Percentiles rank a stretch among this genome's conserved stretches.
phyloP scores from a whole-genome alignment of 2,888 invertebrate species.

The Lathronympha strigana region DNA sequence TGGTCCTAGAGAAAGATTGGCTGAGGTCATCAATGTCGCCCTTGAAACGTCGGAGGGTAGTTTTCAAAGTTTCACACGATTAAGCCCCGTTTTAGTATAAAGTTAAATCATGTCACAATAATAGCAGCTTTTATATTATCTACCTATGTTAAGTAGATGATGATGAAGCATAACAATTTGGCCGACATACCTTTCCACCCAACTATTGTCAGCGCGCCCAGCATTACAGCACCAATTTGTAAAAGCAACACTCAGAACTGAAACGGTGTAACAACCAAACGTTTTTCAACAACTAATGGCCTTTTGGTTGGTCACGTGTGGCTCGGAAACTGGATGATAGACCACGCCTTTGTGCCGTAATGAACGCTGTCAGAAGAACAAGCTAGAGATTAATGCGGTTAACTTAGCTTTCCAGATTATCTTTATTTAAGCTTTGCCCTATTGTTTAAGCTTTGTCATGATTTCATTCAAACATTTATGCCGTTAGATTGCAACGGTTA shows the following conservation, averaged over 20 bases:
- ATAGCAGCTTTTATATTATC: too few relatives aligned
- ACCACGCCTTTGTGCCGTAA: constrained; percentile 75
- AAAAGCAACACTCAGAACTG: constrained; percentile 53
- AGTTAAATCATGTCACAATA: too few relatives aligned
- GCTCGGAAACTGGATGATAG: constrained; percentile 74
- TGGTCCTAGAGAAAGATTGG: too few relatives aligned
- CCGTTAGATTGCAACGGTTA: too few relatives aligned
- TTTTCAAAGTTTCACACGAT: too few relatives aligned
- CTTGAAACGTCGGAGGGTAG: too few relatives aligned
- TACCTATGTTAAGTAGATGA: not conserved
- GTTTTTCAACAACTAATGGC: not conserved
- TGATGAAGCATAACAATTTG: not conserved
- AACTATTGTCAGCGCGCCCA: constrained; percentile 58
- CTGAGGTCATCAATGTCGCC: too few relatives aligned
- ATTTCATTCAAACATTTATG: constrained; percentile 49
- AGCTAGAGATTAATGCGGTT: constrained; percentile 73
- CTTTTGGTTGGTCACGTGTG: not conserved
- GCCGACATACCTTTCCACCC: constrained; percentile 20
- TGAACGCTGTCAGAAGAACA: constrained; percentile 77
- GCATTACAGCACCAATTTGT: constrained; percentile 72
- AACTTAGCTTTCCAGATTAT: constrained; percentile 68
- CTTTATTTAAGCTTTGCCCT: constrained; percentile 67
- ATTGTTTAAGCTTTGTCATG: constrained; percentile 69
- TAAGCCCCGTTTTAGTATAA: too few relatives aligned
- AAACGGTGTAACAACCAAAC: not conserved